phyloP scores from a whole-genome alignment of 2,797 vertebrate genomes.

The Pipistrellus nathusii region DNA sequence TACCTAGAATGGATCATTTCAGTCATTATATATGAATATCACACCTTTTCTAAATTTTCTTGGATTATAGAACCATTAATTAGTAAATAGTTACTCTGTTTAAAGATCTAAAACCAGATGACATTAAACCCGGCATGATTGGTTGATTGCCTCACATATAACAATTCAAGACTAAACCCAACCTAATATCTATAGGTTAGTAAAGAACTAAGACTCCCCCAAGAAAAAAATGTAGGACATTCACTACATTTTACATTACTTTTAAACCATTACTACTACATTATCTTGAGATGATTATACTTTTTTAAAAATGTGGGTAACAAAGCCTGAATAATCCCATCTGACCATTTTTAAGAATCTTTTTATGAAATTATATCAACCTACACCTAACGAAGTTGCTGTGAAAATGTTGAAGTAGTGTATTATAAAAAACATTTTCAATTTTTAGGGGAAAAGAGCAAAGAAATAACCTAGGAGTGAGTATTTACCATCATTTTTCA shows the following conservation, averaged over 20 bases:
- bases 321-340: constrained; percentile 16
- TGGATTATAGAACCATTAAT: neutral
- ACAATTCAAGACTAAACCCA: constrained; percentile 44
- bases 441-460: constrained; percentile 51
- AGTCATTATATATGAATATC: neutral
- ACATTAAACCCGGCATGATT: neutral
- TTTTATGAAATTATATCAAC: constrained; percentile 58
- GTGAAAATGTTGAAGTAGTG: neutral
- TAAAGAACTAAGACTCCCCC: neutral
- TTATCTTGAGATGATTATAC: neutral
- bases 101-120: constrained; percentile 12
- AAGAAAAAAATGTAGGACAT: neutral
- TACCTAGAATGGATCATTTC: neutral
- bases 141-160: neutral
- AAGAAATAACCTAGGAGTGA: constrained; percentile 37
- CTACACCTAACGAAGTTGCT: constrained; percentile 58
- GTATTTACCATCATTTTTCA: constrained; percentile 42
- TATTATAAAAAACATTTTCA: constrained; percentile 58
- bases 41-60: neutral
- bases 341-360: neutral
- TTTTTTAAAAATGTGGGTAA: neutral
- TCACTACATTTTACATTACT: neutral
- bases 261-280: neutral
- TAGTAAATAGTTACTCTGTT: neutral
- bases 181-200: neutral